A percentile compares a stretch with the other conserved stretches of the same genome.
These are phyloP conservation scores for Ameiurus melas DNA, from an alignment of 2,113 vertebrate genomes.

Conservation along the genomic window DNA sequence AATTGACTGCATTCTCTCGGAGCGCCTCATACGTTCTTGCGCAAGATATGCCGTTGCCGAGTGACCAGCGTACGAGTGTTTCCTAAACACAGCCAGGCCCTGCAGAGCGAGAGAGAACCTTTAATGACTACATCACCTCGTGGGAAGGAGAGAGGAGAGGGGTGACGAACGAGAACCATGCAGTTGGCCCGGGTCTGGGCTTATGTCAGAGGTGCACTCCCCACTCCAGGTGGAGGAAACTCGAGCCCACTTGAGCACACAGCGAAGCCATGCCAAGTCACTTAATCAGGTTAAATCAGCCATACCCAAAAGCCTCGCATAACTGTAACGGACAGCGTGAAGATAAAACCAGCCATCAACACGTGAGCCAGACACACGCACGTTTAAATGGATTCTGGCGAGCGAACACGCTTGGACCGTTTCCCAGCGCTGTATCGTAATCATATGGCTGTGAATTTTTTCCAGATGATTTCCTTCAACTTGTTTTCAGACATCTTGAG, in stretches of 20 bases:
- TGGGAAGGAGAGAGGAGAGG: constrained; percentile 34
- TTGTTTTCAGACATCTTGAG: neutral
- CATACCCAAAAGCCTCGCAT: constrained; percentile 6
- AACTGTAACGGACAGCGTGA: constrained; percentile 8
- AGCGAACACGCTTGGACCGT: neutral
- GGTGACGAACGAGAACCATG: constrained; percentile 57
- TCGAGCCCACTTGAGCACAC: neutral
- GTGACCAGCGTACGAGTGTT: constrained; percentile 41
- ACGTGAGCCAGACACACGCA: neutral
- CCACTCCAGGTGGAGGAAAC: constrained; percentile 38
- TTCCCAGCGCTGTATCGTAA: constrained; percentile 27
- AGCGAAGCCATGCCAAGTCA: constrained; percentile 19
- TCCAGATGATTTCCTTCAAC: constrained; percentile 8
- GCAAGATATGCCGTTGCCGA: constrained; percentile 49
- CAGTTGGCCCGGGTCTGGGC: neutral
- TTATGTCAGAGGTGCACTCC: constrained; percentile 50
- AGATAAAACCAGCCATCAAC: constrained; percentile 24
- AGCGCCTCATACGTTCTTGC: neutral
- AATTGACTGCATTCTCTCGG: constrained; percentile 36
- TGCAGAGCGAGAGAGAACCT: constrained; percentile 4
- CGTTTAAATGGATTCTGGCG: constrained; percentile 23
- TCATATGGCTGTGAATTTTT: constrained; percentile 34
- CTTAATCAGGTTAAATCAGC: constrained; percentile 48
- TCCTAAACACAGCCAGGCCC: constrained; percentile 45
- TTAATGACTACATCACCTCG: constrained; percentile 50